These are phyloP conservation scores for Chrysodeixis includens DNA, from an alignment of 2,888 invertebrate genomes.

Conservation along the genomic window DNA sequence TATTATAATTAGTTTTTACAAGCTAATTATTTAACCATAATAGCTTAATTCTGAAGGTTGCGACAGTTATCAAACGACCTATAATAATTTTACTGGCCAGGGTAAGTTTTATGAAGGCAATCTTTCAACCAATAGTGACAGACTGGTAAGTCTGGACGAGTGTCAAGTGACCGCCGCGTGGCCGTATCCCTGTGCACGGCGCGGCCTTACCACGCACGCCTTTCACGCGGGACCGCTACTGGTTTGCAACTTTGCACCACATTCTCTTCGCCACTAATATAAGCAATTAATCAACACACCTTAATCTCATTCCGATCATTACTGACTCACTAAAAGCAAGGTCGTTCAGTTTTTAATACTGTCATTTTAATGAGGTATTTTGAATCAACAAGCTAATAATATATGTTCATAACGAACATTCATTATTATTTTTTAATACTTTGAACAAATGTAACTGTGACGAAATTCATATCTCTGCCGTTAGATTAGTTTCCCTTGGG, in stretches of 20 bases:
- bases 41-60: neutral
- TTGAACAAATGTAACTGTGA: neutral
- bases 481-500: neutral
- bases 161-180: slow-evolving; percentile 17
- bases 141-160: slow-evolving; percentile 14
- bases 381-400: neutral
- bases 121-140: slow-evolving; percentile 10
- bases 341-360: slow-evolving; percentile 18
- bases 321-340: slow-evolving; percentile 22
- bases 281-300: slow-evolving; percentile 28
- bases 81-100: neutral
- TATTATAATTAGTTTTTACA: neutral
- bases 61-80: neutral
- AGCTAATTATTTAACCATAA: neutral
- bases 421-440: too few species aligned
- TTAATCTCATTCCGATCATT: slow-evolving; percentile 32
- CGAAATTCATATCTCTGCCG: neutral
- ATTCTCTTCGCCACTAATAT: slow-evolving; percentile 34
- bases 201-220: slow-evolving; percentile 65
- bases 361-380: neutral
- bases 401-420: neutral
- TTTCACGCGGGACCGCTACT: slow-evolving; percentile 62
- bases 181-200: slow-evolving; percentile 22
- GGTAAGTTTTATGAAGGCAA: neutral
- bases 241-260: slow-evolving; percentile 42